These are phyloP conservation scores for Scaptomyza tumidula DNA, from an alignment of 2,888 invertebrate genomes.

Conservation along the genomic window DNA sequence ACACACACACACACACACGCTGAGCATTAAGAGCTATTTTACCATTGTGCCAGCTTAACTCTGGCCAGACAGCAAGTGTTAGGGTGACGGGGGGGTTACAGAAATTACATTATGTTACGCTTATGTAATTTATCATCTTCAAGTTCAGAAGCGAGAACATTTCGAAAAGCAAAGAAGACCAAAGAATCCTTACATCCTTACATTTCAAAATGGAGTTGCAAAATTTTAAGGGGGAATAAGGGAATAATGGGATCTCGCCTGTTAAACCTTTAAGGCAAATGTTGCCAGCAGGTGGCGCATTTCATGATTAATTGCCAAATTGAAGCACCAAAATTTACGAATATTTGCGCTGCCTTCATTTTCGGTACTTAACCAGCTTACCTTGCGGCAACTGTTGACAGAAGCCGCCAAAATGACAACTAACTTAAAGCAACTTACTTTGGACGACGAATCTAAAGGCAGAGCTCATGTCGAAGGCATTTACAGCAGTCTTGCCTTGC, in stretches of 20 bases:
- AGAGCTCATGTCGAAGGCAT: slow-evolving; percentile 12
- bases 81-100: background rate
- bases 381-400: slow-evolving; percentile 33
- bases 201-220: background rate
- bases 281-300: slow-evolving; percentile 55
- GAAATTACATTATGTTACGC: slow-evolving; percentile 55
- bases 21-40: slow-evolving; percentile 3
- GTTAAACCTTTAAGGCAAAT: slow-evolving; percentile 61
- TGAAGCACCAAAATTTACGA: slow-evolving; percentile 59
- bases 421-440: slow-evolving; percentile 19
- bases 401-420: slow-evolving; percentile 18
- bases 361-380: background rate
- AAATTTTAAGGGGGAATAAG: background rate
- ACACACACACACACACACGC: slow-evolving; percentile 11
- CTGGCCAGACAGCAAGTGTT: background rate
- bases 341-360: slow-evolving; percentile 26
- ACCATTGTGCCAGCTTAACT: slow-evolving; percentile 1
- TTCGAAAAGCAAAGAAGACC: slow-evolving; percentile 6
- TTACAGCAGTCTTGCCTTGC: slow-evolving; percentile 23
- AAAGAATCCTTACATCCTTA: background rate
- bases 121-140: slow-evolving; percentile 73
- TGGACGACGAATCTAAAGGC: background rate
- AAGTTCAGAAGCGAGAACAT: slow-evolving; percentile 46
- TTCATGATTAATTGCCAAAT: slow-evolving; percentile 76
- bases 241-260: slow-evolving; percentile 1